Conservation (phyloP, 2,797 vertebrate species). For the Bovichtus diacanthus region DNA sequence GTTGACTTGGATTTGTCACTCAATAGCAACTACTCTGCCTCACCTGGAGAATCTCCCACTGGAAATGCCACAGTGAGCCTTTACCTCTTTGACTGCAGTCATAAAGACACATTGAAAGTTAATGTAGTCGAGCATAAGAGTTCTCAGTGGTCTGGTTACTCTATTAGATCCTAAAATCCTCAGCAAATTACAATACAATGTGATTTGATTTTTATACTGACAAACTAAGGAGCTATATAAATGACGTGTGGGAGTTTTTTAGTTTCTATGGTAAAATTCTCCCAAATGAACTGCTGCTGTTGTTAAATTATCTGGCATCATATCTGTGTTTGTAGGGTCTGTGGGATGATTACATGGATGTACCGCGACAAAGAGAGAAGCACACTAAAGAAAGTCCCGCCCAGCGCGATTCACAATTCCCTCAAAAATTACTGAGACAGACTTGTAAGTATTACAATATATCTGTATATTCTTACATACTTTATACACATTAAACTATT, state of each 20-base stretch:
- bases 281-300: neutral
- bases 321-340: conserved; percentile 75
- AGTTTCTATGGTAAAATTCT: neutral
- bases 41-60: conserved; percentile 92
- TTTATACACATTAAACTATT: neutral
- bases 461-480: neutral
- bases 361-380: conserved; percentile 88
- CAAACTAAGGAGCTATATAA: neutral
- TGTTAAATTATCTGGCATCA: neutral
- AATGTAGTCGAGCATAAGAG: neutral
- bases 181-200: neutral
- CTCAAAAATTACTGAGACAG: conserved; percentile 87
- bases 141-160: neutral
- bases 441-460: conserved; percentile 85
- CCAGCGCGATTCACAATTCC: conserved; percentile 80
- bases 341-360: conserved; percentile 96
- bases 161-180: neutral
- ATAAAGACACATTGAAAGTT: neutral
- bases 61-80: conserved; percentile 88
- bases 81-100: neutral
- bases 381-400: conserved; percentile 80
- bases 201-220: neutral
- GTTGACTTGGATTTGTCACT: conserved; percentile 96
- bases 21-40: conserved; percentile 94
- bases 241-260: neutral